Percentiles rank a stretch among this genome's conserved stretches.
These are phyloP conservation scores for Clarias batrachus DNA, from an alignment of 2,113 vertebrate genomes.

Conservation along the genomic window DNA sequence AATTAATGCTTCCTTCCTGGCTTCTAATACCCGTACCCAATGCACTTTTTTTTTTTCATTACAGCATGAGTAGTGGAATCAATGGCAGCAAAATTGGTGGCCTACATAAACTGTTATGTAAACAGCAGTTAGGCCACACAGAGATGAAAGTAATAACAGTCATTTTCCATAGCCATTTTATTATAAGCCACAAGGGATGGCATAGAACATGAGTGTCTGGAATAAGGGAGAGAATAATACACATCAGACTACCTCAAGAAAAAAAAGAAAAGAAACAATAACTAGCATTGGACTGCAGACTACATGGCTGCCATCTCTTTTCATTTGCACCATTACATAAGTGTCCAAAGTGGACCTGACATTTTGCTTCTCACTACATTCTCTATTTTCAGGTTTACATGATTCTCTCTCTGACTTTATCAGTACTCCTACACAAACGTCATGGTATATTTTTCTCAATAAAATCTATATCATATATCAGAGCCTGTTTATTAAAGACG, in stretches of 20 bases:
- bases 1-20: neutral
- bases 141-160: neutral
- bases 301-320: neutral
- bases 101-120: constrained; percentile 44
- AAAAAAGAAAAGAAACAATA: neutral
- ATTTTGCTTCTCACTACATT: neutral
- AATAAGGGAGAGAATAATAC: neutral
- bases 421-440: neutral
- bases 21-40: no score
- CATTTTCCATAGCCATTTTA: constrained; percentile 4
- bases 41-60: constrained; percentile 1
- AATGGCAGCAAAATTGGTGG: constrained; percentile 43
- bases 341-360: constrained; percentile 31
- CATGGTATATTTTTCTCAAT: neutral
- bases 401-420: neutral
- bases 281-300: neutral
- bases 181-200: neutral
- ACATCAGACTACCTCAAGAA: neutral
- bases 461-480: neutral
- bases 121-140: constrained; percentile 30
- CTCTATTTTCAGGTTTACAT: neutral
- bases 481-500: neutral
- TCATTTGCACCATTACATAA: neutral
- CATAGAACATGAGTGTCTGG: neutral
- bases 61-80: constrained; percentile 34